These are phyloP conservation scores for Cherax quadricarinatus DNA, from an alignment of 1,140 invertebrate genomes.

Conservation along the genomic window DNA sequence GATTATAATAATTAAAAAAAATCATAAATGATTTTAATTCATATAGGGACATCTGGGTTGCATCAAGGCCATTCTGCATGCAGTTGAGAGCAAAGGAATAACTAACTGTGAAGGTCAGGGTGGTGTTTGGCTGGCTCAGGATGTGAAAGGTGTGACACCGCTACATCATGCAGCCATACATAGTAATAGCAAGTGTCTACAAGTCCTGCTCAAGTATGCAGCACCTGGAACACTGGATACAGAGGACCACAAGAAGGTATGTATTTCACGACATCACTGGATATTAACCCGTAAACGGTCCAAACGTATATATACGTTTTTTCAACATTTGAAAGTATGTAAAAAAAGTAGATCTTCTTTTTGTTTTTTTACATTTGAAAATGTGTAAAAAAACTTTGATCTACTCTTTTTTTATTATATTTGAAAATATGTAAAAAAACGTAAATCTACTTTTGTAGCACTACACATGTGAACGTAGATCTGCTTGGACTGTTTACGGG, in stretches of 20 bases:
- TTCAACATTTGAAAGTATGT: too few relatives aligned
- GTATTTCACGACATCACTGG: background rate
- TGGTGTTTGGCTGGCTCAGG: slow-evolving; percentile 63
- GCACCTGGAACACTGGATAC: slow-evolving; percentile 58
- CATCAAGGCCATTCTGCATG: slow-evolving; percentile 57
- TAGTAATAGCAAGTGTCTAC: slow-evolving; percentile 49
- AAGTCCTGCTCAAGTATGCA: slow-evolving; percentile 53
- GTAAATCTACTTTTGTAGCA: too few relatives aligned
- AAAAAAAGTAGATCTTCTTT: too few relatives aligned
- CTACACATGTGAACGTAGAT: too few relatives aligned
- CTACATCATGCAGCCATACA: slow-evolving; percentile 59
- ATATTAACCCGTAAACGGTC: too few relatives aligned
- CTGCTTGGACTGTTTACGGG: too few relatives aligned
- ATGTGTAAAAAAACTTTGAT: too few relatives aligned
- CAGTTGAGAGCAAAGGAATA: slow-evolving; percentile 43
- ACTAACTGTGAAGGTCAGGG: background rate
- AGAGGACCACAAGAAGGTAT: slow-evolving; percentile 63
- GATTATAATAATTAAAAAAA: background rate
- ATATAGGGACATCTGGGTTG: slow-evolving; percentile 45
- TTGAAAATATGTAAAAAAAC: too few relatives aligned
- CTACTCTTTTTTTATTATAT: too few relatives aligned
- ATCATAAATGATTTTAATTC: background rate
- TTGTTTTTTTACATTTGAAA: too few relatives aligned
- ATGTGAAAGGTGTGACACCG: slow-evolving; percentile 51
- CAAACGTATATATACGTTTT: too few relatives aligned